Percentiles rank a stretch among this genome's conserved stretches.
Conservation (phyloP, 2,797 vertebrate species). For the Epinephelus malabaricus region DNA sequence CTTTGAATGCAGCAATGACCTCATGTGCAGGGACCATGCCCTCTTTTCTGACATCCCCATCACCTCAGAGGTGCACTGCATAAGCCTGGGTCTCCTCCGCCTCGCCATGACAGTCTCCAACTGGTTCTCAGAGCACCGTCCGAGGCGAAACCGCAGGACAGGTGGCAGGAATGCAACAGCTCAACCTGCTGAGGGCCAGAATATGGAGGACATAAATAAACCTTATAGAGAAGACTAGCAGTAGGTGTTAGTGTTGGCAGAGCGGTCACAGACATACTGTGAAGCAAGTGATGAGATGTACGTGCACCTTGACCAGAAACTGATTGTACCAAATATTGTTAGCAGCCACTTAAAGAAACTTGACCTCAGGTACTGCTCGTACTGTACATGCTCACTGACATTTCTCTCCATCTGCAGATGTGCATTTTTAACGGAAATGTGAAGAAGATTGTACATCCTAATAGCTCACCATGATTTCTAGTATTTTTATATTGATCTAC, state of each 20-base stretch:
- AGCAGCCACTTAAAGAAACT: constrained; percentile 70
- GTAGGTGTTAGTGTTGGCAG: constrained; percentile 41
- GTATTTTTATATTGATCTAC: constrained; percentile 37
- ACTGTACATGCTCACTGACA: constrained; percentile 72
- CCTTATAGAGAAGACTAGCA: constrained; percentile 73
- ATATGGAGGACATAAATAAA: constrained; percentile 62
- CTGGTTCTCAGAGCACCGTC: constrained; percentile 85
- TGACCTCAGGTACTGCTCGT: constrained; percentile 83
- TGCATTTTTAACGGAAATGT: constrained; percentile 55
- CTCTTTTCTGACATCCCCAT: constrained; percentile 91
- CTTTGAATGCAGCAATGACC: constrained; percentile 80
- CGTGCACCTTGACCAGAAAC: constrained; percentile 77
- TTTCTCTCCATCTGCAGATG: constrained; percentile 44
- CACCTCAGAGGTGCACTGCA: constrained; percentile 86
- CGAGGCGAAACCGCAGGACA: constrained; percentile 32
- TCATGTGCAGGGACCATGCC: constrained; percentile 78
- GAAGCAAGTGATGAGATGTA: constrained; percentile 66
- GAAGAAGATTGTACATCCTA: constrained; percentile 47
- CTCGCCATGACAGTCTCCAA: constrained; percentile 85
- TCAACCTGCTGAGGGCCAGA: constrained; percentile 54
- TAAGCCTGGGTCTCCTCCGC: constrained; percentile 85
- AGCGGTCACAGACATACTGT: constrained; percentile 60
- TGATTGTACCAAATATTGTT: constrained; percentile 66
- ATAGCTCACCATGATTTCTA: constrained; percentile 39
- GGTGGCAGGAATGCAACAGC: constrained; percentile 22